Percentiles rank a stretch among this genome's conserved stretches.
Conservation (phyloP, 2,113 vertebrate species). For the Ailurus styani region DNA sequence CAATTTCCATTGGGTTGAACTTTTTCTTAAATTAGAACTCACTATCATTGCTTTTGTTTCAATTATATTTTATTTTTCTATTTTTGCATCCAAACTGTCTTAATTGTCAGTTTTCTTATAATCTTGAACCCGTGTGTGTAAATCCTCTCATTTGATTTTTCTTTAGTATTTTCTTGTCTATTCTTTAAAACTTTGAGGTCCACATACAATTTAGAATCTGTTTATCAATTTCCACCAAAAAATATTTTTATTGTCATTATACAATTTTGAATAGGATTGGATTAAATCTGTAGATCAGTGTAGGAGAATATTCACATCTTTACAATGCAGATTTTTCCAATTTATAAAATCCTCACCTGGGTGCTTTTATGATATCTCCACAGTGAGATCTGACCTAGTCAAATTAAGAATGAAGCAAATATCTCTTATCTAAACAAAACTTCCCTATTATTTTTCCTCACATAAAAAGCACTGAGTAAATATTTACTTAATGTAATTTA, state of each 20-base stretch:
- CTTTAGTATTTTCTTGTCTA: not conserved
- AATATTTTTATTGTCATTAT: not conserved
- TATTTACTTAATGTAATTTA: conserved; percentile 39
- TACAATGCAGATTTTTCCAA: not conserved
- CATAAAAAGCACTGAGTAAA: not conserved
- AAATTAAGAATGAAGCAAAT: not conserved
- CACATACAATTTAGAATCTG: not conserved
- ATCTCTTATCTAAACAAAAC: not conserved
- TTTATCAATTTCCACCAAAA: not conserved
- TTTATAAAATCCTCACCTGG: not conserved
- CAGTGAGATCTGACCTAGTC: not conserved
- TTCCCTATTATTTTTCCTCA: not conserved
- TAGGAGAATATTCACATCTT: not conserved
- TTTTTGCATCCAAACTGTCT: not conserved
- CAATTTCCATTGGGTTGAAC: not conserved
- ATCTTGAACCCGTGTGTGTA: not conserved
- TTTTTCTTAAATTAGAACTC: not conserved
- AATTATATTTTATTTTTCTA: not conserved
- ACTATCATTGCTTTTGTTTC: not conserved
- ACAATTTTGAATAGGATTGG: not conserved
- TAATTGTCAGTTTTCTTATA: not conserved
- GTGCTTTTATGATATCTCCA: not conserved
- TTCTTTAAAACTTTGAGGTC: not conserved
- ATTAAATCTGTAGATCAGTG: not conserved
- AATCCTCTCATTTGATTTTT: not conserved